Evolutionary conservation across 2,113 vertebrate genomes (phyloP).

Genomic region (Taurulus bubalis): DNA sequence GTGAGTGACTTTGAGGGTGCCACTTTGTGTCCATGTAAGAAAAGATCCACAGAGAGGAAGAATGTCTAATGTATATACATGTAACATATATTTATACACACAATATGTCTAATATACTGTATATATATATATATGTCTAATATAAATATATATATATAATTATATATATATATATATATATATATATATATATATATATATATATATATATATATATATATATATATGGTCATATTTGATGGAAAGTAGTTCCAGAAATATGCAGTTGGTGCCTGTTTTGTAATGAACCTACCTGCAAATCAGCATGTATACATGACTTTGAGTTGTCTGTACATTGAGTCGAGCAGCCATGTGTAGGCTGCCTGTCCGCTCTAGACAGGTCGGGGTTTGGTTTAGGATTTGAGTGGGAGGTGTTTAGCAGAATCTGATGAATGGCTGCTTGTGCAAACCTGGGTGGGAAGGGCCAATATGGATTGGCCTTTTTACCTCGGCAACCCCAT

Average conservation of each 20-base stretch:
- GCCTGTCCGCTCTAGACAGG: slow-evolving; percentile 65
- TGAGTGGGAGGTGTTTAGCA: slow-evolving; percentile 64
- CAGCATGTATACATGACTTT: slow-evolving; percentile 43
- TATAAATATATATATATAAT: background rate
- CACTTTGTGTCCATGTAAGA: background rate
- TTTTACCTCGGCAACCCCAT: slow-evolving; percentile 73
- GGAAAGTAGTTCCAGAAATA: slow-evolving; percentile 8
- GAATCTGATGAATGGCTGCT: slow-evolving; percentile 76
- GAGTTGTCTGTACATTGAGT: slow-evolving; percentile 52
- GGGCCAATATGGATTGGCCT: slow-evolving; percentile 74
- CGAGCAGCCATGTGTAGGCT: slow-evolving; percentile 56
- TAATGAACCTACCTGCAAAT: slow-evolving; percentile 31
- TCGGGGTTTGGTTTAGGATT: slow-evolving; percentile 69
- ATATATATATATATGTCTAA: background rate
- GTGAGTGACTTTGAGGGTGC: background rate
- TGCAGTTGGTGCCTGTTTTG: slow-evolving; percentile 7
- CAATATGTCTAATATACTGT: too few relatives aligned
- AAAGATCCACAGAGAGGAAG: background rate
- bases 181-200: too few relatives aligned
- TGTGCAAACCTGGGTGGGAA: slow-evolving; percentile 75
- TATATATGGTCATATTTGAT: background rate
- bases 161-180: too few relatives aligned
- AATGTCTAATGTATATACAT: too few relatives aligned
- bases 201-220: too few relatives aligned
- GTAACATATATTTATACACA: too few relatives aligned